Percentiles rank a stretch among this genome's conserved stretches.
phyloP scores from a whole-genome alignment of 2,888 invertebrate species.

The Philereme transversata region DNA sequence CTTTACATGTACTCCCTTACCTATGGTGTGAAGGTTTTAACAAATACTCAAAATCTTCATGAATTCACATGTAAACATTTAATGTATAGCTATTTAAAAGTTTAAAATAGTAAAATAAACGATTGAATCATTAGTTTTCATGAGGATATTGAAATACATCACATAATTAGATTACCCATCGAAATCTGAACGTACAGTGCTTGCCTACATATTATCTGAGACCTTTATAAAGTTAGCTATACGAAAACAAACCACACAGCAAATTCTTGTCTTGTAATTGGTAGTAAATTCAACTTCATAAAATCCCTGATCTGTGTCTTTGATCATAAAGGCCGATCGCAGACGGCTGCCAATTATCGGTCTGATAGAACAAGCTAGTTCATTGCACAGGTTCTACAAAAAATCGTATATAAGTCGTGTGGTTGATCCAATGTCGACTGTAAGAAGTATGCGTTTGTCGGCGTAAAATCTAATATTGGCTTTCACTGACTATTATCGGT shows the following conservation, averaged over 20 bases:
- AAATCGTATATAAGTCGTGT: too few relatives aligned
- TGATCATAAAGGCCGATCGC: too few relatives aligned
- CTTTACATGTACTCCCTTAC: conserved; percentile 11
- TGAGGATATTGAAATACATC: neutral
- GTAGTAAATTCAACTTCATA: neutral
- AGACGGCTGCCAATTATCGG: too few relatives aligned
- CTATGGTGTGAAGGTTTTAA: conserved; percentile 16
- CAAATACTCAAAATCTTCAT: conserved; percentile 1
- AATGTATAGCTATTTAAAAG: too few relatives aligned
- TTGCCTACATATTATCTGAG: conserved; percentile 11
- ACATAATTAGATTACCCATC: neutral
- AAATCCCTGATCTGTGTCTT: neutral
- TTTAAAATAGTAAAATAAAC: conserved; percentile 1
- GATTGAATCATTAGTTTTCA: neutral
- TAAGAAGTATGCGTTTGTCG: too few relatives aligned
- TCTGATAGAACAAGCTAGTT: too few relatives aligned
- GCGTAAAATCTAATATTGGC: too few relatives aligned
- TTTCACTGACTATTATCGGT: too few relatives aligned
- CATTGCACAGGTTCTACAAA: too few relatives aligned
- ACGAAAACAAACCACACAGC: neutral
- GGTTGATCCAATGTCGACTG: too few relatives aligned
- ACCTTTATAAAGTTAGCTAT: conserved; percentile 10
- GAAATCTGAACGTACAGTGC: conserved; percentile 12
- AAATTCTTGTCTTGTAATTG: conserved; percentile 1
- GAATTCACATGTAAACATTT: conserved; percentile 1